These are phyloP conservation scores for Abramis brama DNA, from an alignment of 2,113 vertebrate species.

Conservation along the genomic window DNA sequence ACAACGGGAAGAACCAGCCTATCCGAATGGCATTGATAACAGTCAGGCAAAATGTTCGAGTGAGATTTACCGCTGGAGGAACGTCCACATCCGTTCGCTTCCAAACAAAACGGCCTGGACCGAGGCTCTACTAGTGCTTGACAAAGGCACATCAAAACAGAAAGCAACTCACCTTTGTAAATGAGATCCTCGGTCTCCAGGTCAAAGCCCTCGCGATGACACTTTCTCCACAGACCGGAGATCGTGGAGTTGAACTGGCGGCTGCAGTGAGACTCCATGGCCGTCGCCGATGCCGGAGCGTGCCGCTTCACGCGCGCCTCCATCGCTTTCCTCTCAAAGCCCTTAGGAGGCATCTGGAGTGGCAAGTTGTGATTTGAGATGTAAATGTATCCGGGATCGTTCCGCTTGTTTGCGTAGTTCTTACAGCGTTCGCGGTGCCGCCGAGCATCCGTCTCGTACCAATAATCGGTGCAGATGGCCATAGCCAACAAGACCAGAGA, in stretches of 20 bases:
- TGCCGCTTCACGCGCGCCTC: constrained; percentile 73
- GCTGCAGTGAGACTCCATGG: constrained; percentile 85
- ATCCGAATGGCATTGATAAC: not conserved
- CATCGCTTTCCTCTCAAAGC: constrained; percentile 64
- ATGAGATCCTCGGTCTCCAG: constrained; percentile 88
- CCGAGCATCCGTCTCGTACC: constrained; percentile 91
- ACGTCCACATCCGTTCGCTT: not conserved
- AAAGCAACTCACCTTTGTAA: constrained; percentile 79
- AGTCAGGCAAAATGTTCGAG: not conserved
- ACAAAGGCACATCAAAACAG: not conserved
- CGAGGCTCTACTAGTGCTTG: not conserved
- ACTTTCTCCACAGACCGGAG: constrained; percentile 88
- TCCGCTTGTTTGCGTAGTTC: constrained; percentile 86
- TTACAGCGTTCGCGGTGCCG: constrained; percentile 87
- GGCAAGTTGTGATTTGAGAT: constrained; percentile 87
- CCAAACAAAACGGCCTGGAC: not conserved
- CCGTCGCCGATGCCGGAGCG: constrained; percentile 73
- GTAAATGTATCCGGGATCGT: constrained; percentile 88
- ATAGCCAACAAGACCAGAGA: constrained; percentile 84
- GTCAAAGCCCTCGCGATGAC: constrained; percentile 87
- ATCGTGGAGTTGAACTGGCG: constrained; percentile 89
- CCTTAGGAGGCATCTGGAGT: constrained; percentile 81
- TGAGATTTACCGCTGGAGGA: not conserved
- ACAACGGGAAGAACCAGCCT: not conserved
- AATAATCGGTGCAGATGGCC: constrained; percentile 89